Evolutionary conservation across 1,140 invertebrate species (phyloP).

Genomic region (Scaptomyza hsui): DNA sequence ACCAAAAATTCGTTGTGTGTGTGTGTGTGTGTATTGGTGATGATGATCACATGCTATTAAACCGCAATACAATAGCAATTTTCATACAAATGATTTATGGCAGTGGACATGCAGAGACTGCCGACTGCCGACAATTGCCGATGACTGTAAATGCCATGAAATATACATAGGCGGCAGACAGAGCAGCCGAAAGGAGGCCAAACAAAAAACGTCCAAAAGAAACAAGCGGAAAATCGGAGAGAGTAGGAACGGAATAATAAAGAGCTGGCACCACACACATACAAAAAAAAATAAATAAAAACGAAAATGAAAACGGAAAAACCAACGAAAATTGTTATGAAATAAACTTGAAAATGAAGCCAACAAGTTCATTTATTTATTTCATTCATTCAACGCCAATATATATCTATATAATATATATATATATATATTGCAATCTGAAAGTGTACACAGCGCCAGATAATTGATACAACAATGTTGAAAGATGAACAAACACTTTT

Average conservation of each 20-base stretch:
- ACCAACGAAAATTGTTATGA: constrained; percentile 44
- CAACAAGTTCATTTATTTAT: constrained; percentile 54
- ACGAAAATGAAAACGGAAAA: not conserved
- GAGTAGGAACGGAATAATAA: not conserved
- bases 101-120: constrained; percentile 52
- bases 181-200: not conserved
- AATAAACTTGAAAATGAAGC: constrained; percentile 37
- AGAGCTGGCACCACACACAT: not conserved
- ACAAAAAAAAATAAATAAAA: not conserved
- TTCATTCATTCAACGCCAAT: constrained; percentile 29
- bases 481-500: too few relatives aligned
- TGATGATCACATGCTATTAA: constrained; percentile 81
- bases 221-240: not conserved
- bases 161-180: constrained; percentile 25
- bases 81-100: constrained; percentile 81
- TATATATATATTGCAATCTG: not conserved
- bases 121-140: constrained; percentile 54
- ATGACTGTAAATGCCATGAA: constrained; percentile 59
- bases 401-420: not conserved
- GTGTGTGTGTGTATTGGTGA: constrained; percentile 42
- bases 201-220: not conserved
- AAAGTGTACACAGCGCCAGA: too few relatives aligned
- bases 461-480: too few relatives aligned
- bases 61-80: constrained; percentile 81
- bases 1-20: constrained; percentile 18